Conservation (phyloP, 2,797 vertebrate genomes). For the Pitangus sulphuratus region DNA sequence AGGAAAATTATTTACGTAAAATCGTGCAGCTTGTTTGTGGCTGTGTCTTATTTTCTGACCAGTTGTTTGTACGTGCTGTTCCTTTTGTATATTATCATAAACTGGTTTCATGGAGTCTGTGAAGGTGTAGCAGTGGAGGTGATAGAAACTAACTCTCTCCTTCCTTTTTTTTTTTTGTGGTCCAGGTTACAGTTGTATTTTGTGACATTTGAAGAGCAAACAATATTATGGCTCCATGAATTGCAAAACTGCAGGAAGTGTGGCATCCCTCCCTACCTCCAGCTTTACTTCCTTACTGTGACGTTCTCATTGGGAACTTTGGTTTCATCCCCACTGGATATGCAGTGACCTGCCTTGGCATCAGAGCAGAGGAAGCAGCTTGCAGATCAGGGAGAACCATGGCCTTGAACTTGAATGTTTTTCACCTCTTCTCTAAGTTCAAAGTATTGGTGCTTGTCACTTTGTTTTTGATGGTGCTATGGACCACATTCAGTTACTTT, state of each 20-base stretch:
- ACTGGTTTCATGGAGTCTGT: not conserved
- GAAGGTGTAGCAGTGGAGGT: not conserved
- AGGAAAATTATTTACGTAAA: not conserved
- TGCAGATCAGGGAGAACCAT: conserved; percentile 67
- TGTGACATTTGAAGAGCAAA: not conserved
- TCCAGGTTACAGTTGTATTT: not conserved
- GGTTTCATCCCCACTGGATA: not conserved
- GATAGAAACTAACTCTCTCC: not conserved
- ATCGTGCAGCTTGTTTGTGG: not conserved
- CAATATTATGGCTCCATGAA: not conserved
- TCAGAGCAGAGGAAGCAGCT: not conserved
- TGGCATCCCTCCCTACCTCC: not conserved
- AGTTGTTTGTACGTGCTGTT: not conserved
- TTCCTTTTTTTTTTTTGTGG: not conserved
- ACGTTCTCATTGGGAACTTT: not conserved
- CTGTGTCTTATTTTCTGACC: not conserved
- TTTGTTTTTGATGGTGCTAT: conserved; percentile 81
- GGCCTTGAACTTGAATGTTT: conserved; percentile 70
- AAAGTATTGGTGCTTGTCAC: conserved; percentile 82
- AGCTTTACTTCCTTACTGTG: not conserved
- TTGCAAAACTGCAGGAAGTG: not conserved
- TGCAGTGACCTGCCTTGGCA: not conserved
- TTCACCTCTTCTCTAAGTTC: conserved; percentile 77
- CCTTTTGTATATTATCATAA: not conserved
- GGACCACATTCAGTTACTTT: conserved; percentile 80